phyloP scores from a whole-genome alignment of 2,888 invertebrate species.

The Dicycla oo region DNA sequence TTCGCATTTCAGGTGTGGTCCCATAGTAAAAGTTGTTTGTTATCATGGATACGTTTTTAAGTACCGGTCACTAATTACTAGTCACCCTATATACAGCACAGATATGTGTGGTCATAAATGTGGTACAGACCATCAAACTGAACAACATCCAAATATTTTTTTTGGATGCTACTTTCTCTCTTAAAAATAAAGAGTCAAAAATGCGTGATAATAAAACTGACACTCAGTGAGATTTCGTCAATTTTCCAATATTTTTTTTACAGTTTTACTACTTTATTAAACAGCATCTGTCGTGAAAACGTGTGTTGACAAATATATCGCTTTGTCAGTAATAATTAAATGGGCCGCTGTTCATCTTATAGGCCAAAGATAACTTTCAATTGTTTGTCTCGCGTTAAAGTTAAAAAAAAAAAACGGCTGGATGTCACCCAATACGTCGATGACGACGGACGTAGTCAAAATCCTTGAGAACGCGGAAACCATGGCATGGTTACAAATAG shows the following conservation, averaged over 20 bases:
- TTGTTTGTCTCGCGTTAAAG: not conserved
- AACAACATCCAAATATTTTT: too few species aligned
- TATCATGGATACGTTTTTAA: too few species aligned
- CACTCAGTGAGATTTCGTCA: not conserved
- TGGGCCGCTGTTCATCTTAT: too few species aligned
- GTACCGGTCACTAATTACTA: too few species aligned
- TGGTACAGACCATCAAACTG: too few species aligned
- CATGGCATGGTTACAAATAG: conserved; percentile 25
- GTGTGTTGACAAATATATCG: not conserved
- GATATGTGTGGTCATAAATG: too few species aligned
- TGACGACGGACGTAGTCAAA: conserved; percentile 39
- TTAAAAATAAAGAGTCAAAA: too few species aligned
- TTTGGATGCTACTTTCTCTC: too few species aligned
- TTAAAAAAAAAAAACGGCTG: conserved; percentile 39
- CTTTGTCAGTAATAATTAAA: not conserved
- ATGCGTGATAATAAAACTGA: not conserved
- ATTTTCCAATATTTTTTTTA: not conserved
- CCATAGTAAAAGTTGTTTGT: too few species aligned
- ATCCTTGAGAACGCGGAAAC: conserved; percentile 61
- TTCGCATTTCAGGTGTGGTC: too few species aligned
- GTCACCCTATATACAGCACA: too few species aligned
- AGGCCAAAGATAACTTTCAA: not conserved
- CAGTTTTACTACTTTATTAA: not conserved
- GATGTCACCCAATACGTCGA: conserved; percentile 37
- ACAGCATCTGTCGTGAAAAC: not conserved